phyloP scores from a whole-genome alignment of 2,888 invertebrate species.

The Andrena bucephala region DNA sequence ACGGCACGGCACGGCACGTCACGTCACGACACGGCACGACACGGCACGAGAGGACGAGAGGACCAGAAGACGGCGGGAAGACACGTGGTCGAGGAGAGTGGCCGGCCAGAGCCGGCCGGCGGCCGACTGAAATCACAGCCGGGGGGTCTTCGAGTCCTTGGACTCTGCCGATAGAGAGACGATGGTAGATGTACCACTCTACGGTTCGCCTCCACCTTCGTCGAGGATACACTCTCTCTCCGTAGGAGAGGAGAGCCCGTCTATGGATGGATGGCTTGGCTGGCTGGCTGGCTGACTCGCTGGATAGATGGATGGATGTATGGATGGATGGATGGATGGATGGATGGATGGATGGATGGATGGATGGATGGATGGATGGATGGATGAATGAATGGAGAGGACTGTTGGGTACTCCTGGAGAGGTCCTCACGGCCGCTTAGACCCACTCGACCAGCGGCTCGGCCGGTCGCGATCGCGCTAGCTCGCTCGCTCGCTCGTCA shows the following conservation, averaged over 20 bases:
- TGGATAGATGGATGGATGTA: slow-evolving; percentile 79
- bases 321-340: slow-evolving; percentile 81
- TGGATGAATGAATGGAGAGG: slow-evolving; percentile 81
- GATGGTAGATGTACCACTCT: slow-evolving; percentile 83
- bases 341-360: too few species aligned
- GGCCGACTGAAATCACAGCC: slow-evolving; percentile 84
- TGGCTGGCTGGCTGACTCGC: slow-evolving; percentile 72
- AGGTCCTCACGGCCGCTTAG: slow-evolving; percentile 85
- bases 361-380: slow-evolving; percentile 81
- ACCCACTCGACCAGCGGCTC: slow-evolving; percentile 83
- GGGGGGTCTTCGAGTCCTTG: slow-evolving; percentile 82
- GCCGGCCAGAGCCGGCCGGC: slow-evolving; percentile 84
- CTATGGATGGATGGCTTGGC: slow-evolving; percentile 69
- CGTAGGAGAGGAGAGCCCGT: slow-evolving; percentile 71
- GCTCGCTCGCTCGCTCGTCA: slow-evolving; percentile 77
- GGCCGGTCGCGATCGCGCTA: slow-evolving; percentile 78
- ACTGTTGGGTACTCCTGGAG: slow-evolving; percentile 85
- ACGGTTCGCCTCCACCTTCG: slow-evolving; percentile 82
- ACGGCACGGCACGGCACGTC: slow-evolving; percentile 7
- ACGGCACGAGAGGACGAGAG: slow-evolving; percentile 10
- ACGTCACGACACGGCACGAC: slow-evolving; percentile 9
- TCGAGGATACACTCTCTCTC: slow-evolving; percentile 74
- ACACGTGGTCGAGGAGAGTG: slow-evolving; percentile 76
- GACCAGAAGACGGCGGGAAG: slow-evolving; percentile 16
- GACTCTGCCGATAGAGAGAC: slow-evolving; percentile 81